These are phyloP conservation scores for Periophthalmodon schlosseri DNA, from an alignment of 2,113 vertebrate genomes.

Conservation along the genomic window DNA sequence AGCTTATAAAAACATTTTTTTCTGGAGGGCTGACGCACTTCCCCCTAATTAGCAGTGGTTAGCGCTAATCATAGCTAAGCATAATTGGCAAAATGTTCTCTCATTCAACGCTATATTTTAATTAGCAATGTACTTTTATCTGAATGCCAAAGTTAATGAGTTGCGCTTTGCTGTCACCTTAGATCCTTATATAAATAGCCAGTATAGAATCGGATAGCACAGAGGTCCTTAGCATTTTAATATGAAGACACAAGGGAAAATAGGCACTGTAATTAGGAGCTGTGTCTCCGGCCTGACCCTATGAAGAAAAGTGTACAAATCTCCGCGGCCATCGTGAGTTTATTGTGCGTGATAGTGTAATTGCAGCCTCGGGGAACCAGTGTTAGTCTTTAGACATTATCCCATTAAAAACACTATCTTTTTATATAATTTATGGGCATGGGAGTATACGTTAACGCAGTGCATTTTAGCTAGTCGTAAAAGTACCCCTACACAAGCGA, in stretches of 20 bases:
- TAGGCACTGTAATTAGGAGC: conserved; percentile 47
- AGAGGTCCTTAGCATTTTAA: conserved; percentile 42
- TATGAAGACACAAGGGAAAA: conserved; percentile 36
- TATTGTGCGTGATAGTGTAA: conserved; percentile 44
- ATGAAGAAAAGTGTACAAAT: conserved; percentile 42
- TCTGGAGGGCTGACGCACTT: conserved; percentile 32
- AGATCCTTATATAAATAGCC: conserved; percentile 42
- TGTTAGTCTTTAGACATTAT: conserved; percentile 26
- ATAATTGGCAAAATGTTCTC: conserved; percentile 53
- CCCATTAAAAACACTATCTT: conserved; percentile 19
- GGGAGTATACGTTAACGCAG: not conserved
- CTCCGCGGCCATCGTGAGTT: conserved; percentile 28
- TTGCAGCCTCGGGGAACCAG: conserved; percentile 38
- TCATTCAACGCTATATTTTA: conserved; percentile 43
- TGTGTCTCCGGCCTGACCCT: conserved; percentile 56
- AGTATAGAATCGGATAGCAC: conserved; percentile 23
- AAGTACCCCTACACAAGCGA: not conserved
- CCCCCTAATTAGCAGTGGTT: conserved; percentile 51
- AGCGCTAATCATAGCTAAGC: conserved; percentile 47
- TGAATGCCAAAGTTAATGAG: conserved; percentile 53
- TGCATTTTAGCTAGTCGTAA: conserved; percentile 3
- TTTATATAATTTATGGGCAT: not conserved
- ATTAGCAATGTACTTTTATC: conserved; percentile 57
- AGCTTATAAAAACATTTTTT: conserved; percentile 16
- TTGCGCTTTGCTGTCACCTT: conserved; percentile 36